Conservation (phyloP, 2,888 invertebrate genomes). For the Mythimna ferrago region DNA sequence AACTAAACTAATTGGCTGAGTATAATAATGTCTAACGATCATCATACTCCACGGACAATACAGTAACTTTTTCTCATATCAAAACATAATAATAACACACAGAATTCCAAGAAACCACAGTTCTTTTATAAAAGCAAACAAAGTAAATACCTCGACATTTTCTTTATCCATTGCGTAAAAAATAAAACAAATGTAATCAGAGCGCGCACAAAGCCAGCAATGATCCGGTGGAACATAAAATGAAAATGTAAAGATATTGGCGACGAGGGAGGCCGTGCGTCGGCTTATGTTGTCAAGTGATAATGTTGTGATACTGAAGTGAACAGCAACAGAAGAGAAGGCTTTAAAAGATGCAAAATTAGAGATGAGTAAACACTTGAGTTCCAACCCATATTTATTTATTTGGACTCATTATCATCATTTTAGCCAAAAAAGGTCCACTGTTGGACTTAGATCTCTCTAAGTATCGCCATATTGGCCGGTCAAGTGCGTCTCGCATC, state of each 20-base stretch:
- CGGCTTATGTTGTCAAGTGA: neutral
- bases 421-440: too few relatives aligned
- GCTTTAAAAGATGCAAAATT: too few relatives aligned
- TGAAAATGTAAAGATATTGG: conserved; percentile 5
- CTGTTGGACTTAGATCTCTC: too few relatives aligned
- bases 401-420: too few relatives aligned
- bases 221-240: neutral
- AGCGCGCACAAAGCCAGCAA: neutral
- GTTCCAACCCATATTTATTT: neutral
- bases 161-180: conserved; percentile 5
- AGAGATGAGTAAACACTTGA: too few relatives aligned
- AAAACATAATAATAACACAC: neutral
- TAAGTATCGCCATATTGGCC: too few relatives aligned
- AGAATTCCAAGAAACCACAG: neutral
- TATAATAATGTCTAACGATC: neutral
- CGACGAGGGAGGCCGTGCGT: neutral
- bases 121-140: neutral
- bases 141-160: neutral
- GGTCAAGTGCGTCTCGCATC: too few relatives aligned
- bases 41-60: too few relatives aligned
- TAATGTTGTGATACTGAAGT: neutral
- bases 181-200: conserved; percentile 11
- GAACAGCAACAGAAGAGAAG: too few relatives aligned
- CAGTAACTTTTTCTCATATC: neutral
- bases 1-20: neutral